These are phyloP conservation scores for Podilymbus podiceps DNA, from an alignment of 2,113 vertebrate genomes.

Conservation along the genomic window DNA sequence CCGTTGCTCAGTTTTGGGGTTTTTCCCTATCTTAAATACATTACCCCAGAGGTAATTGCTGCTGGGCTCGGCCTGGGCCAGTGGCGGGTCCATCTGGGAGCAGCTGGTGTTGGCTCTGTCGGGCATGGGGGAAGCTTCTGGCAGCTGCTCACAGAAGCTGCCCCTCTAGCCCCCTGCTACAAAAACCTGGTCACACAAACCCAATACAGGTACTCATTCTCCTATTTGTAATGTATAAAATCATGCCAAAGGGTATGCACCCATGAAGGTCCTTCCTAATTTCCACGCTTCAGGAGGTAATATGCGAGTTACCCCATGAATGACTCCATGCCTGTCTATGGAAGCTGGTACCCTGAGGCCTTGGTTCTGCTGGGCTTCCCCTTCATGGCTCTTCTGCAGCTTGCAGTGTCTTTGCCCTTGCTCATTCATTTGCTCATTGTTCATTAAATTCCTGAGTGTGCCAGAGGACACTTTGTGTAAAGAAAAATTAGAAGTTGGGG, in stretches of 20 bases:
- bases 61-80: too few species aligned
- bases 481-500: background rate
- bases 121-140: too few species aligned
- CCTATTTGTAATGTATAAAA: background rate
- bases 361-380: background rate
- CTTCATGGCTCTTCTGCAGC: background rate
- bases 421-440: background rate
- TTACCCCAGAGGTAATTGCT: too few species aligned
- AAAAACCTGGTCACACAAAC: too few species aligned
- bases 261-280: background rate
- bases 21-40: too few species aligned
- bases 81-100: too few species aligned
- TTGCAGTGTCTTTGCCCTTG: background rate
- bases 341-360: background rate
- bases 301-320: background rate
- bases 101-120: too few species aligned
- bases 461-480: background rate
- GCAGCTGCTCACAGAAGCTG: too few species aligned
- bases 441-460: background rate
- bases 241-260: fast-evolving
- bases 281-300: background rate
- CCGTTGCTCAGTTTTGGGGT: too few species aligned
- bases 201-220: background rate
- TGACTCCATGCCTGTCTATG: too few species aligned
- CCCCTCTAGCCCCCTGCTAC: too few species aligned